A percentile compares a stretch with the other conserved stretches of the same genome.
Conservation (phyloP, 2,113 vertebrate species). For the Tylochromis polylepis region DNA sequence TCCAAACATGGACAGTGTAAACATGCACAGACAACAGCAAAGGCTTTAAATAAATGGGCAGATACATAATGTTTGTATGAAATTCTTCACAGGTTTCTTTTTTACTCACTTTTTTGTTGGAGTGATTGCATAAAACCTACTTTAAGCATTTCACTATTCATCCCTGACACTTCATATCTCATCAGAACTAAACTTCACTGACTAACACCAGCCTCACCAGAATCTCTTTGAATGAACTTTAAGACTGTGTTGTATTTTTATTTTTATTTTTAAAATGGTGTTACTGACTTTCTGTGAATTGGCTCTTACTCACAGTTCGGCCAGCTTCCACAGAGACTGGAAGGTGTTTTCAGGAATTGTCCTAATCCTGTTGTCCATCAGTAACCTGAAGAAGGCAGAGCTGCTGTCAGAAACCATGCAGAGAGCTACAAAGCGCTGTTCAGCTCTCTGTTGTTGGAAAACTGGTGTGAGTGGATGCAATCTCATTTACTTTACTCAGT, state of each 20-base stretch:
- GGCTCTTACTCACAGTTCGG: slow-evolving; percentile 67
- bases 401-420: not conserved
- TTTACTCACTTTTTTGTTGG: not conserved
- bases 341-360: slow-evolving; percentile 78
- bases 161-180: not conserved
- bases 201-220: not conserved
- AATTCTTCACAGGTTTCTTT: not conserved
- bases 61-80: not conserved
- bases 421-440: not conserved
- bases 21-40: not conserved
- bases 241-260: not conserved
- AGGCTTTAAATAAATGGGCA: not conserved
- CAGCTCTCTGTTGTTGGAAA: not conserved
- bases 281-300: not conserved
- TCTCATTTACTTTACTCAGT: not conserved
- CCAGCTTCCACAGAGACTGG: slow-evolving; percentile 74
- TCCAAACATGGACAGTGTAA: not conserved
- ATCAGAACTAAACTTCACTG: not conserved
- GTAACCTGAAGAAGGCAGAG: slow-evolving; percentile 52
- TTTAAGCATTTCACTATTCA: not conserved
- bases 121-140: not conserved
- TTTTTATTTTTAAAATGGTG: not conserved
- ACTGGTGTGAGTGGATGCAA: not conserved
- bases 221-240: not conserved
- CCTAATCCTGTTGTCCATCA: slow-evolving; percentile 78